phyloP scores from a whole-genome alignment of 2,888 invertebrate genomes.

The Philereme vetulata region DNA sequence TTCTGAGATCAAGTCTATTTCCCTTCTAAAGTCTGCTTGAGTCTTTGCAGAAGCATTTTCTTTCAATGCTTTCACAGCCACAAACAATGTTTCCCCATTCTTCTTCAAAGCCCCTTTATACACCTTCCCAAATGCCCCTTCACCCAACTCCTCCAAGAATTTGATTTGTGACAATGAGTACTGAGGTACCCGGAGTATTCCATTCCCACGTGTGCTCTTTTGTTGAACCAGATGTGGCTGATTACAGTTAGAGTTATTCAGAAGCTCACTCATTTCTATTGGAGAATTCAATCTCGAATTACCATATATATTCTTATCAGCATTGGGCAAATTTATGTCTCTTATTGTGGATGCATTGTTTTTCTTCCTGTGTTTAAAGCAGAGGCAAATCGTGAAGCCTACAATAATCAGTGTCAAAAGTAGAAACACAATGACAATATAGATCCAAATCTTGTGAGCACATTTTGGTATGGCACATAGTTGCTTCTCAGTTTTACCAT shows the following conservation, averaged over 20 bases:
- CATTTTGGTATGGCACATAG: conserved; percentile 95
- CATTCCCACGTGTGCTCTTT: conserved; percentile 75
- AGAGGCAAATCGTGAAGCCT: conserved; percentile 83
- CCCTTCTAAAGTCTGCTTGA: conserved; percentile 95
- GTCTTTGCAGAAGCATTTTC: conserved; percentile 96
- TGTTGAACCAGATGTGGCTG: conserved; percentile 72
- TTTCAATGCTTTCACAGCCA: conserved; percentile 97
- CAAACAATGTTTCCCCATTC: conserved; percentile 88
- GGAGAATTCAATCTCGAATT: conserved; percentile 90
- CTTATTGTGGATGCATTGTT: conserved; percentile 86
- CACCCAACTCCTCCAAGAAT: conserved; percentile 95
- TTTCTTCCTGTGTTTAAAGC: conserved; percentile 84
- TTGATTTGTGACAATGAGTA: conserved; percentile 93
- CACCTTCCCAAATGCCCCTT: conserved; percentile 98
- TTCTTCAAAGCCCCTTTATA: conserved; percentile 96
- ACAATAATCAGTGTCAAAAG: conserved; percentile 78
- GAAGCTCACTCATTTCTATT: conserved; percentile 92
- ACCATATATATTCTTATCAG: conserved; percentile 92
- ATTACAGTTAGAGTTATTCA: conserved; percentile 81
- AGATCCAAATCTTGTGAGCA: conserved; percentile 92
- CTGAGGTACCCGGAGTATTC: conserved; percentile 88
- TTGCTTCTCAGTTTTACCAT: conserved; percentile 89
- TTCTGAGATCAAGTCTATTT: conserved; percentile 97
- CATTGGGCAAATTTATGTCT: conserved; percentile 88
- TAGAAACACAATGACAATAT: conserved; percentile 87